Evolutionary conservation across 2,797 vertebrate species (phyloP), one percentile per base, ranked within the genome.

Genomic region (Sebastes kiyomatsui): DNA sequence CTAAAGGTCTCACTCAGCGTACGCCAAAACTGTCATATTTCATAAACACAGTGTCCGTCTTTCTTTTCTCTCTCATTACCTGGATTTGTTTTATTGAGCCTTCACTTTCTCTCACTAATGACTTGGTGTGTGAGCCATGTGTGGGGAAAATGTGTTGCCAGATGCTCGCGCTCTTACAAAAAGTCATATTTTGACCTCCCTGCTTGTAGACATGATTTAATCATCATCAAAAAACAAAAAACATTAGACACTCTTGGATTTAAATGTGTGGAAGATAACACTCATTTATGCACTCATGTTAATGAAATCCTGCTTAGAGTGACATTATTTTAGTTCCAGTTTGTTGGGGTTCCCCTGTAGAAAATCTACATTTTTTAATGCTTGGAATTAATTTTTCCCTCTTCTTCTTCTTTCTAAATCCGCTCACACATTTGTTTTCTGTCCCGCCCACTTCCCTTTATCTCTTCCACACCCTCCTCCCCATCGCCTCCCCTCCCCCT

Each of bases 371-470:
- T 89, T 90, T 88, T 88, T 77, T 83, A 87, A 88, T 85, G 90
- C 82, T 75, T 81, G 74, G 87, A 93, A 89, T 93, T 89, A 81
- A 84, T 85, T 88, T 89, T 69, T 61, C 66, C 66, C 67, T 65
- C 74, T 81, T 84, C 60, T 74, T 79, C 81, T 87, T 81, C 83
- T 85, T 77, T 88, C 81, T 86, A 91, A 95, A 94, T 94, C 92
- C 83, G 76, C 92, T 93, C 88, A 86, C 93, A 92, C 92, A 90
- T 95, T 95, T 94, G 88, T 95, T 94, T 94, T 93, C 87, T 58
- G 83, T 92, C 90, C 92, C 91, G 84, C 92, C 92, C 91, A 92
- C 91, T 89, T 92, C 87, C 87, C 89, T 94, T 95, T 93, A 94
- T 93, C 91, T 88, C 92, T 86, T 84, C 72, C 80, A 82, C 86